A percentile compares a stretch with the other conserved stretches of the same genome.
Conservation (phyloP, 2,113 vertebrate genomes). For the Agapornis roseicollis region DNA sequence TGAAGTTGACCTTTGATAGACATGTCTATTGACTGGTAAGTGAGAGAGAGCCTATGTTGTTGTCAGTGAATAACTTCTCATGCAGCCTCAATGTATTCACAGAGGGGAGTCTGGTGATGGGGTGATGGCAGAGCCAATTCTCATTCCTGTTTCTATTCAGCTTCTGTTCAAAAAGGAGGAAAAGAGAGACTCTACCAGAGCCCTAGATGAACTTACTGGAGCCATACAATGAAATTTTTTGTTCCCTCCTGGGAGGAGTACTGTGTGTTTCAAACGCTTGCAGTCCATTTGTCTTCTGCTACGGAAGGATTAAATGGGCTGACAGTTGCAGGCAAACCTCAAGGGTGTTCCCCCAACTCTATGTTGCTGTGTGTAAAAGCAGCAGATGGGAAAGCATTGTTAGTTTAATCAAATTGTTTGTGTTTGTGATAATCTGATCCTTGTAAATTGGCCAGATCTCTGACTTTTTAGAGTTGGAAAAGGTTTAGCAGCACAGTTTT, state of each 20-base stretch:
- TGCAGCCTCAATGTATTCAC: slow-evolving; percentile 55
- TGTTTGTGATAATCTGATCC: neutral
- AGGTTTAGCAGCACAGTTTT: neutral
- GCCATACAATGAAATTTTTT: slow-evolving; percentile 71
- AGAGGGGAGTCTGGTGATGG: slow-evolving; percentile 48
- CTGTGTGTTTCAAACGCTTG: slow-evolving; percentile 26
- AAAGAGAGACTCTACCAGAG: slow-evolving; percentile 57
- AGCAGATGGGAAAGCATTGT: neutral
- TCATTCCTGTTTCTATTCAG: slow-evolving; percentile 70
- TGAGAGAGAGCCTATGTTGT: slow-evolving; percentile 18
- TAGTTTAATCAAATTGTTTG: neutral
- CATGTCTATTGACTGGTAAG: neutral
- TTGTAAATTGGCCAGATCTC: neutral
- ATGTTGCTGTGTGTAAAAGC: neutral
- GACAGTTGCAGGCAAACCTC: slow-evolving; percentile 38
- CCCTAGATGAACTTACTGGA: slow-evolving; percentile 61
- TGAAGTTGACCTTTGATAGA: slow-evolving; percentile 29
- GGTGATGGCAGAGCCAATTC: slow-evolving; percentile 61
- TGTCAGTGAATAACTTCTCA: slow-evolving; percentile 36
- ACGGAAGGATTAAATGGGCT: slow-evolving; percentile 61
- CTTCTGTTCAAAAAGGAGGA: slow-evolving; percentile 70
- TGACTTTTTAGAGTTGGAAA: neutral
- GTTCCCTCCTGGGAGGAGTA: slow-evolving; percentile 51
- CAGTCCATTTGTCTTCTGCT: slow-evolving; percentile 68
- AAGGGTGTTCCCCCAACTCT: neutral